phyloP scores from a whole-genome alignment of 2,888 invertebrate genomes.

The Troglohyphantes excavatus region DNA sequence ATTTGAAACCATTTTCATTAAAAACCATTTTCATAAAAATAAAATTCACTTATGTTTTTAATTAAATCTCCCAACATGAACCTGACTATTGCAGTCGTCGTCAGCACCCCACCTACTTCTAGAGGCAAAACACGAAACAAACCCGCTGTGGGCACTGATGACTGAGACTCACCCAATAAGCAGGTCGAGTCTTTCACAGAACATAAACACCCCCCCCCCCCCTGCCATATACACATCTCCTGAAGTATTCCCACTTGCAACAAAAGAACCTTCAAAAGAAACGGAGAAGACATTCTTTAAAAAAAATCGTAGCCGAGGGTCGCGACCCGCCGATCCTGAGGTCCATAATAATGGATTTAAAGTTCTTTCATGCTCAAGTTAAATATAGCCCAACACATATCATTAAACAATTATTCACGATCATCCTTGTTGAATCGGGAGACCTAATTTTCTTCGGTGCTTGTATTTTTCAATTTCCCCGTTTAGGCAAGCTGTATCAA shows the following conservation, averaged over 20 bases:
- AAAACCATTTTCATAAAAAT: no score
- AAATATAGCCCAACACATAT: conserved; percentile 69
- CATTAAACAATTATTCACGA: conserved; percentile 77
- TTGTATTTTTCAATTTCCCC: conserved; percentile 39
- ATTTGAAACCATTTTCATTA: neutral
- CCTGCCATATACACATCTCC: conserved; percentile 40
- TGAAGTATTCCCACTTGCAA: conserved; percentile 47
- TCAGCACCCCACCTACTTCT: conserved; percentile 48
- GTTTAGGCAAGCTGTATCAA: conserved; percentile 37
- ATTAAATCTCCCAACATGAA: conserved; percentile 38
- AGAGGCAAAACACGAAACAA: conserved; percentile 47
- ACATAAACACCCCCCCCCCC: no score
- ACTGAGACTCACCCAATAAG: neutral
- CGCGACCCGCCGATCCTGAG: conserved; percentile 50
- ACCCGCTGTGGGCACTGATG: no score
- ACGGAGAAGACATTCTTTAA: conserved; percentile 41
- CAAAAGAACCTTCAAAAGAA: conserved; percentile 58
- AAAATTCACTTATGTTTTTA: conserved; percentile 25
- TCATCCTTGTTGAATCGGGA: conserved; percentile 54
- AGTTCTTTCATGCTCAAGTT: conserved; percentile 71
- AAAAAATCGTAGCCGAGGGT: conserved; percentile 37
- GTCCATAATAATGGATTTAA: conserved; percentile 72
- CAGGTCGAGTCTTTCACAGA: conserved; percentile 63
- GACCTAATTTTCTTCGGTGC: conserved; percentile 63
- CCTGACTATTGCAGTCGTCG: neutral